Conservation (phyloP, 2,888 invertebrate species). For the Noctua janthe region DNA sequence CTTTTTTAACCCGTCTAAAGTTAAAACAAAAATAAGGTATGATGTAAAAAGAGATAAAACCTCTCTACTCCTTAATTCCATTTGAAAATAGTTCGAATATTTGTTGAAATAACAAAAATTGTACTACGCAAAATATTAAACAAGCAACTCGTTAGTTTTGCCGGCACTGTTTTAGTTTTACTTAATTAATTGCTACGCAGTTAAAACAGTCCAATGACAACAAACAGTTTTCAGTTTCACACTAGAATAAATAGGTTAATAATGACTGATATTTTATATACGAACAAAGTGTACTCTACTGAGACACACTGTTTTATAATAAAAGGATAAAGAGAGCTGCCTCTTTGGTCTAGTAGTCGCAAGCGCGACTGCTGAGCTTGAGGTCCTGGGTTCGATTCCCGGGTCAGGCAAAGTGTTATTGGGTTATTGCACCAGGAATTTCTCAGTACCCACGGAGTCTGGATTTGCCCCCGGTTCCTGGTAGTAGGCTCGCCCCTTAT, state of each 20-base stretch:
- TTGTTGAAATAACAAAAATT: not conserved
- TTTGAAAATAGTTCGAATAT: not conserved
- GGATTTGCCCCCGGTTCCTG: no score
- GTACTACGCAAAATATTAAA: not conserved
- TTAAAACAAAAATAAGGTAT: not conserved
- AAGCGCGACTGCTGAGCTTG: no score
- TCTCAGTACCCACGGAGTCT: no score
- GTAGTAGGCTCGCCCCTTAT: no score
- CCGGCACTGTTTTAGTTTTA: not conserved
- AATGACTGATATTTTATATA: not conserved
- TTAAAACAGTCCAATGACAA: not conserved
- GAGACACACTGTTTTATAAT: not conserved
- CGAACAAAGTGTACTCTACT: not conserved
- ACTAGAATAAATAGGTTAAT: constrained; percentile 13
- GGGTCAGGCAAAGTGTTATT: no score
- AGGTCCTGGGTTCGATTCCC: no score
- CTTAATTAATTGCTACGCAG: not conserved
- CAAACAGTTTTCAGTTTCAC: not conserved
- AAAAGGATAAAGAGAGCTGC: not conserved
- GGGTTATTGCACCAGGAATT: no score
- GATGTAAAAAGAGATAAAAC: not conserved
- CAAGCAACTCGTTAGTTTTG: not conserved
- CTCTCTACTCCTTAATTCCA: not conserved
- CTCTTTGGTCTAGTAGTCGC: no score
- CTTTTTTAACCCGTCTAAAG: not conserved